Conservation (phyloP, 2,797 vertebrate species). For the Anas capensis region DNA sequence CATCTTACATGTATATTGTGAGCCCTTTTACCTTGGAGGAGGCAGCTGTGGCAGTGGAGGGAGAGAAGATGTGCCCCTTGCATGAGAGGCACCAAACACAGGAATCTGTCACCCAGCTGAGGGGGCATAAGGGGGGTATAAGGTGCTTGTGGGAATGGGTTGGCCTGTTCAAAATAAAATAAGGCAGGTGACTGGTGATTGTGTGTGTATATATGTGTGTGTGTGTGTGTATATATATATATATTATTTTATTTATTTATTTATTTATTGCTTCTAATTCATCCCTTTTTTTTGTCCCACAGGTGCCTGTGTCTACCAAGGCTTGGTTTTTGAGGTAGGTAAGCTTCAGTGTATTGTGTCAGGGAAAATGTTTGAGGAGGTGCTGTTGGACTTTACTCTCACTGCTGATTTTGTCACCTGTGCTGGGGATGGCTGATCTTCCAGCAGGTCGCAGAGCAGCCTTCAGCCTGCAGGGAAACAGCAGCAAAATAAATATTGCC, state of each 20-base stretch:
- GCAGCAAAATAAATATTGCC: not conserved
- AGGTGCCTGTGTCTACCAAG: conserved; percentile 82
- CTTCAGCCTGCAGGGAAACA: not conserved
- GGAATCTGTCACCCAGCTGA: not conserved
- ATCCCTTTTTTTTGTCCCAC: conserved; percentile 36
- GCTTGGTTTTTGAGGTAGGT: conserved; percentile 81
- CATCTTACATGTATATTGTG: accelerated
- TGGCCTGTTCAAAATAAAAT: not conserved
- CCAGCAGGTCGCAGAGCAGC: not conserved
- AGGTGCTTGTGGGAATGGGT: not conserved
- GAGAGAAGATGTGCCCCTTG: accelerated
- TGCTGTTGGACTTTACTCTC: not conserved
- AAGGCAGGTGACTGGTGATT: too few relatives aligned
- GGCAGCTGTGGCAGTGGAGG: not conserved
- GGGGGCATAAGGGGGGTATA: too few relatives aligned
- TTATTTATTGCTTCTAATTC: not conserved
- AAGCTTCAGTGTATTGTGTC: not conserved
- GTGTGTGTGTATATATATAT: too few relatives aligned
- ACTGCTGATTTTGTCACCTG: not conserved
- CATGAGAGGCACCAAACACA: not conserved
- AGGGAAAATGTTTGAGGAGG: not conserved
- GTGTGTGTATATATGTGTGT: too few relatives aligned
- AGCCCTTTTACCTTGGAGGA: not conserved
- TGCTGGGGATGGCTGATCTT: too few relatives aligned
- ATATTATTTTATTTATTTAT: not conserved